Base-by-base conservation (phyloP, 2,113 vertebrate species). In the Dicaeum eximium region DNA sequence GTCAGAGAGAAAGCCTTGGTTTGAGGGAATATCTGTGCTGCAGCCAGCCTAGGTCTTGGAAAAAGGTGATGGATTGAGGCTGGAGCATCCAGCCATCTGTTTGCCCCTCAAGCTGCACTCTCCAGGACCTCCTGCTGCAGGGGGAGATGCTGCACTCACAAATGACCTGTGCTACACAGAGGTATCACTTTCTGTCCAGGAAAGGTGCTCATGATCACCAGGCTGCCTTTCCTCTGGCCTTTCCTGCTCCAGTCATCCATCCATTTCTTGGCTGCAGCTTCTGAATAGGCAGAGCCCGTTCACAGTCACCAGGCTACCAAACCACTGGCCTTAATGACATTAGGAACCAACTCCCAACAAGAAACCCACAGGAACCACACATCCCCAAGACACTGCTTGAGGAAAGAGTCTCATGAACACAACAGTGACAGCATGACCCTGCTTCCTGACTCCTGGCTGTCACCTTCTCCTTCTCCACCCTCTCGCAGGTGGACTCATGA, bases 401-500 rank as follows among this genome's bases (percentile, higher is more conserved):
- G 21, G 15, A 64, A 44, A 57, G 42, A 54, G 11, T 23, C 11
- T 50, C 24, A 22, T 11, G 31, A 44, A 31, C 35, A 27, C 40
- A 80, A 7, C 33, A 56, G 7, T 21, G 66, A 19, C 27, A 56
- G 35, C 2, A 1, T 5, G 24, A 38, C 33, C 31, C 44, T 54
- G 17, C 28, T 74, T 28, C 11, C 33, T 2, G 1, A 72, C 21
- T 10, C 15, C 28, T 22, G 4, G 14, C 21, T 3, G 1, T 24
- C 61, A 37, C n/a, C 25, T 54, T 67, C 48, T 56, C 30, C 13
- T 47, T 67, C 66, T 30, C 51, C 56, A 62, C n/a, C 56, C 45
- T 22, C 51, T 79, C 1, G 1, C 44, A 64, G 61, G 18, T 11
- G 40, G 20, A 35, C 13, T 24, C 1, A 0, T 37, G 7, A 20